Conservation (phyloP, 1,140 invertebrate species). For the Octopus bimaculoides region DNA sequence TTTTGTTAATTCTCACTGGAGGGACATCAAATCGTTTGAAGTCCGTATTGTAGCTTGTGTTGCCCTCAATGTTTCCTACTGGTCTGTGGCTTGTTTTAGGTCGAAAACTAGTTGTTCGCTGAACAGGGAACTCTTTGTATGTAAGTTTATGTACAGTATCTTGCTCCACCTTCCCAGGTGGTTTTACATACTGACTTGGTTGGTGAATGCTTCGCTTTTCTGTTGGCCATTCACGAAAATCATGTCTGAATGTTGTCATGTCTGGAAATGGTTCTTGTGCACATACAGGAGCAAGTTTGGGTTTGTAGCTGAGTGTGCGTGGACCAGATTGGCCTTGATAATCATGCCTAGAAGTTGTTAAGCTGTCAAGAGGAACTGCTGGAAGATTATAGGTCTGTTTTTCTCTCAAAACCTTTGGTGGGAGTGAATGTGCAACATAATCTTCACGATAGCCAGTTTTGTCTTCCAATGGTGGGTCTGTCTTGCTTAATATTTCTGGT, state of each 20-base stretch:
- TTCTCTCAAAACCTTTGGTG: conserved; percentile 33
- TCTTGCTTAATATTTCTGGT: conserved; percentile 42
- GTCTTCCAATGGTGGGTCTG: conserved; percentile 52
- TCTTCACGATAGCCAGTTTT: conserved; percentile 51
- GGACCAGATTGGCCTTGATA: conserved; percentile 44
- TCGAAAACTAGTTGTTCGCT: conserved; percentile 31
- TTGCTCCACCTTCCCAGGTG: conserved; percentile 55
- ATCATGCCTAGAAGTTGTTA: conserved; percentile 53
- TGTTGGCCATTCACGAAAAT: conserved; percentile 53
- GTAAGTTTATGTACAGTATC: conserved; percentile 51
- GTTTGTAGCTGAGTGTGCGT: conserved; percentile 42
- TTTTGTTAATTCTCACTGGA: conserved; percentile 29
- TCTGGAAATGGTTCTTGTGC: conserved; percentile 51
- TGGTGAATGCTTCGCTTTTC: conserved; percentile 44
- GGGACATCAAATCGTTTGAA: conserved; percentile 50
- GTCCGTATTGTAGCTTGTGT: conserved; percentile 54
- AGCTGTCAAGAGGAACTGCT: conserved; percentile 46
- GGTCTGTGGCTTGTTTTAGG: conserved; percentile 36
- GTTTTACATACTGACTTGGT: conserved; percentile 46
- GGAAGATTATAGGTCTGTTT: conserved; percentile 41
- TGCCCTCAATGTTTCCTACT: conserved; percentile 49
- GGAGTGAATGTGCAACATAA: conserved; percentile 51
- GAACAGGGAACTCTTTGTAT: conserved; percentile 40
- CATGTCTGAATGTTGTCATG: conserved; percentile 52
- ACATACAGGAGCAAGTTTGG: conserved; percentile 39